Percentiles rank a stretch among this genome's conserved stretches.
Conservation (phyloP, 2,888 invertebrate species). For the Plusia festucae region DNA sequence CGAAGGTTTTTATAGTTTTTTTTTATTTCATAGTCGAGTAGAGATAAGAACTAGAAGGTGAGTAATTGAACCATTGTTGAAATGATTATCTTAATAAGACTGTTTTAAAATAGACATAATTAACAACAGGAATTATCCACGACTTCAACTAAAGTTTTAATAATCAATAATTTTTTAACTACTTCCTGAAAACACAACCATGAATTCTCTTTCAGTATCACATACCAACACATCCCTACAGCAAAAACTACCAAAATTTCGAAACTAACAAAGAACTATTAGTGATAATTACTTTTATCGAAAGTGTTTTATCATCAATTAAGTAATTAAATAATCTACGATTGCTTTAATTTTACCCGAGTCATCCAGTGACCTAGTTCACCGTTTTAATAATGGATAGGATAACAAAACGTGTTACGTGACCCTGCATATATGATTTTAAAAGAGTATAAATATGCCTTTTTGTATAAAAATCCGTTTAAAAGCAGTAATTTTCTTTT, state of each 20-base stretch:
- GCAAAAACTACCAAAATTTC: background rate
- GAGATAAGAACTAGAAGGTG: too few species aligned
- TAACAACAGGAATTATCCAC: background rate
- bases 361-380: constrained; percentile 45
- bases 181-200: background rate
- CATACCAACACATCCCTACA: background rate
- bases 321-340: constrained; percentile 55
- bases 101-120: too few species aligned
- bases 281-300: constrained; percentile 37
- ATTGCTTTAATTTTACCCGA: constrained; percentile 45
- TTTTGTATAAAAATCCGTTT: background rate
- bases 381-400: constrained; percentile 30
- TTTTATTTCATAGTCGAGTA: too few species aligned
- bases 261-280: constrained; percentile 18
- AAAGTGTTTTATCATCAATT: constrained; percentile 48
- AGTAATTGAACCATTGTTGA: too few species aligned
- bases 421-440: background rate
- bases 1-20: too few species aligned
- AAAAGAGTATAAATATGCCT: background rate
- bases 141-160: background rate
- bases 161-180: background rate
- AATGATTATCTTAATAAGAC: too few species aligned
- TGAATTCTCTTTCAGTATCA: background rate
- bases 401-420: constrained; percentile 9
- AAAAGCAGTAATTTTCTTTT: background rate